Evolutionary conservation across 2,113 vertebrate species (phyloP).

Genomic region (Donacobius atricapilla): DNA sequence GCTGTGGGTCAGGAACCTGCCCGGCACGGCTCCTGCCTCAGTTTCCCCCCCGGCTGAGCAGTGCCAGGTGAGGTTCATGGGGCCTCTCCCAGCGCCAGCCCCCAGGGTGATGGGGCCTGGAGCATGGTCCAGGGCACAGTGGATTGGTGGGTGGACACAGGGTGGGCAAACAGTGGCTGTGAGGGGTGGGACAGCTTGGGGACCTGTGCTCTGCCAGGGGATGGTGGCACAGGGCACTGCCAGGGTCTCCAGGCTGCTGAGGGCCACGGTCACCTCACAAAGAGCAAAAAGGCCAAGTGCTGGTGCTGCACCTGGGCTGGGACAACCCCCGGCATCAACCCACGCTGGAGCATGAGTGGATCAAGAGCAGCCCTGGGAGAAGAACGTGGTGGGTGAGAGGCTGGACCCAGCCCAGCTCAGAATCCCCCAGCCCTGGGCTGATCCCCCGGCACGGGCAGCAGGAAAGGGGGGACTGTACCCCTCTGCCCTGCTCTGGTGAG

Average conservation of each 20-base stretch:
- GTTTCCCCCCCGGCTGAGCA: not conserved
- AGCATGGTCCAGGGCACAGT: too few relatives aligned
- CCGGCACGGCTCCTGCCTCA: not conserved
- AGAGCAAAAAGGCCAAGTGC: too few relatives aligned
- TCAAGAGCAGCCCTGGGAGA: not conserved
- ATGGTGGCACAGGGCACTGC: not conserved
- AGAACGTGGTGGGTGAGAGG: not conserved
- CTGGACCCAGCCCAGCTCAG: not conserved
- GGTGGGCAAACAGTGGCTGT: not conserved
- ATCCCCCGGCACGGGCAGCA: not conserved
- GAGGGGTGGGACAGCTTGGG: not conserved
- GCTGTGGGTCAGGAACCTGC: not conserved
- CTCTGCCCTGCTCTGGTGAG: not conserved
- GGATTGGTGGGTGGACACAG: not conserved
- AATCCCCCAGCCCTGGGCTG: too few relatives aligned
- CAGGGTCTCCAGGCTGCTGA: too few relatives aligned
- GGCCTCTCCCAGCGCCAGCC: too few relatives aligned
- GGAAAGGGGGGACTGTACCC: not conserved
- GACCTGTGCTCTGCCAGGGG: fast-evolving
- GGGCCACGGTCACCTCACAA: too few relatives aligned
- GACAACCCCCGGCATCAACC: too few relatives aligned
- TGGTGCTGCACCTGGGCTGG: too few relatives aligned
- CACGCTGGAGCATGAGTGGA: too few relatives aligned
- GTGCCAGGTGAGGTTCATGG: not conserved
- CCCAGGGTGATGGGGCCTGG: too few relatives aligned